Evolutionary conservation across 1,140 invertebrate genomes (phyloP).

Genomic region (Pseudachorutes palmiensis): DNA sequence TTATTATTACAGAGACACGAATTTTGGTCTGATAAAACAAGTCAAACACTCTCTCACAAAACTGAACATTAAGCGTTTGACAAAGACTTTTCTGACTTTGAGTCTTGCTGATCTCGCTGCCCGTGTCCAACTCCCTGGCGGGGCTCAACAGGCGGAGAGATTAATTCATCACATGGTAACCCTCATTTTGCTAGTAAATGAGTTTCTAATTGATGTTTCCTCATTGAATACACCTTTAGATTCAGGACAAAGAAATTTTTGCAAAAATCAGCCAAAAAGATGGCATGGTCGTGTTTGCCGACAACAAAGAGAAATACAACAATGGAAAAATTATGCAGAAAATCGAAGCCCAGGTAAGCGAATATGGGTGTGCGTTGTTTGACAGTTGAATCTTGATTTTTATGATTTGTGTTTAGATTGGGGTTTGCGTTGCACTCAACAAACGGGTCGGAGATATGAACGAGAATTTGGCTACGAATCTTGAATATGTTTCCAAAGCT

Average conservation of each 20-base stretch:
- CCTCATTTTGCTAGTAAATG: slow-evolving; percentile 4
- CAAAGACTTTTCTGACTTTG: slow-evolving; percentile 92
- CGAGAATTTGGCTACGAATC: slow-evolving; percentile 33
- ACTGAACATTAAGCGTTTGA: slow-evolving; percentile 93
- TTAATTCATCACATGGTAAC: slow-evolving; percentile 89
- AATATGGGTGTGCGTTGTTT: background rate
- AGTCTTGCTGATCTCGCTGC: slow-evolving; percentile 88
- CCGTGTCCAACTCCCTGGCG: slow-evolving; percentile 66
- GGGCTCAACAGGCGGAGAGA: slow-evolving; percentile 79
- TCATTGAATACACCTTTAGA: slow-evolving; percentile 52
- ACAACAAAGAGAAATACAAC: slow-evolving; percentile 92
- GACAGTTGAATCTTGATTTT: background rate
- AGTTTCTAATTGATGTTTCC: background rate
- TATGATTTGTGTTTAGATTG: slow-evolving; percentile 55
- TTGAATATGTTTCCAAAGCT: slow-evolving; percentile 30
- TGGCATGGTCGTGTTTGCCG: slow-evolving; percentile 94
- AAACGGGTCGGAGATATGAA: slow-evolving; percentile 40
- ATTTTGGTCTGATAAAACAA: slow-evolving; percentile 56
- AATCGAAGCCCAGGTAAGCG: slow-evolving; percentile 61
- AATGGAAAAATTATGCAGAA: slow-evolving; percentile 74
- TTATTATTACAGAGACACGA: slow-evolving; percentile 50
- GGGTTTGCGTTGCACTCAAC: slow-evolving; percentile 73
- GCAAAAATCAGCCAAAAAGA: slow-evolving; percentile 96
- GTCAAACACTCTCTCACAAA: slow-evolving; percentile 82
- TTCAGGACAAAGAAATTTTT: slow-evolving; percentile 94